These are phyloP conservation scores for Dicrurus megarhynchus DNA, from an alignment of 2,113 vertebrate species.

Conservation along the genomic window DNA sequence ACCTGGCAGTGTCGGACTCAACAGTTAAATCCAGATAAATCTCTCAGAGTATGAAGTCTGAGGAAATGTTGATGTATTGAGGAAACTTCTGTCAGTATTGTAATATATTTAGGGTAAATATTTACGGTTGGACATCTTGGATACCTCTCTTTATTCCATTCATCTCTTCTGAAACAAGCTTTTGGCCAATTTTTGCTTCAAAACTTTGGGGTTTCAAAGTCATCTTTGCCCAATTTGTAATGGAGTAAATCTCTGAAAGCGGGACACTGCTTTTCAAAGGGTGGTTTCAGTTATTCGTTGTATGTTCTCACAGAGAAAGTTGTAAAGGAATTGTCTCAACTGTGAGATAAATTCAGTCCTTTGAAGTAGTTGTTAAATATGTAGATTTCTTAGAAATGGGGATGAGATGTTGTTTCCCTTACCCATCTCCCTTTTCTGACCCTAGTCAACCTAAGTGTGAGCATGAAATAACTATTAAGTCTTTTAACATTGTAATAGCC, in stretches of 20 bases:
- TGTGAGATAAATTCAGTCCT: background rate
- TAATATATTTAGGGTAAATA: background rate
- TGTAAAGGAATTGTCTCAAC: background rate
- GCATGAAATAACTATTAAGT: background rate
- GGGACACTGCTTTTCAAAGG: background rate
- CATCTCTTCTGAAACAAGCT: background rate
- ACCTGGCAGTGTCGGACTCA: background rate
- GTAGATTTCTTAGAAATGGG: background rate
- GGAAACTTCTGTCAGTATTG: background rate
- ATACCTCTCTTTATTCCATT: background rate
- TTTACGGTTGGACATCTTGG: background rate
- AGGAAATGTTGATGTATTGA: background rate
- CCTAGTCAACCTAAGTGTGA: background rate
- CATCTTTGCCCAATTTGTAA: background rate
- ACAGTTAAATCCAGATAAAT: background rate
- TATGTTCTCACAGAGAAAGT: background rate
- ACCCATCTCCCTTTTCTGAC: background rate
- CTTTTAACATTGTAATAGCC: background rate
- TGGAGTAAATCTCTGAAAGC: background rate
- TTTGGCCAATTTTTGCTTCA: background rate
- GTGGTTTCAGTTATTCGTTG: background rate
- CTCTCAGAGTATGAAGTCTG: background rate
- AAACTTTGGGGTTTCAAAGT: background rate
- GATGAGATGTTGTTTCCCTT: background rate
- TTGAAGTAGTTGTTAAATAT: background rate